Evolutionary conservation across 2,113 vertebrate genomes (phyloP).

Genomic region (Machaerirhynchus nigripectus): DNA sequence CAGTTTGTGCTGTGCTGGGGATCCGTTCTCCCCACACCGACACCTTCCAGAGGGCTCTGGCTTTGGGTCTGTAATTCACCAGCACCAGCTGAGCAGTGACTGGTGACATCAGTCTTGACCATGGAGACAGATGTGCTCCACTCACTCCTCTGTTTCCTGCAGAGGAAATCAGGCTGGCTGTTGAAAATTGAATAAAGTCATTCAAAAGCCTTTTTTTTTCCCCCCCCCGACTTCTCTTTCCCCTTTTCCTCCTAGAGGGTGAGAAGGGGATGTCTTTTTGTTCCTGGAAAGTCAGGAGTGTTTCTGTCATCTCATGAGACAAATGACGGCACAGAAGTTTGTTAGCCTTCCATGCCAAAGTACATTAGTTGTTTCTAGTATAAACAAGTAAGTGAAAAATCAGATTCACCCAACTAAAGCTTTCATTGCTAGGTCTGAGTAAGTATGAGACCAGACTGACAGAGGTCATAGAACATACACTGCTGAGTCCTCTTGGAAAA

Average conservation of each 20-base stretch:
- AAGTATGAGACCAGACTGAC: background rate
- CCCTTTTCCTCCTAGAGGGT: background rate
- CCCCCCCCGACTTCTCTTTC: fast-evolving
- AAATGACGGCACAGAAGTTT: background rate
- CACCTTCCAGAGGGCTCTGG: background rate
- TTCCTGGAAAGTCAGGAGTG: background rate
- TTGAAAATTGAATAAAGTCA: background rate
- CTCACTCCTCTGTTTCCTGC: background rate
- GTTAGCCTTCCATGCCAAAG: background rate
- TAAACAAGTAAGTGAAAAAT: slow-evolving; percentile 2
- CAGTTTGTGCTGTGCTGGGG: background rate
- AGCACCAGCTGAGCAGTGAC: background rate
- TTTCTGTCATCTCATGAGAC: background rate
- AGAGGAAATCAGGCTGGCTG: background rate
- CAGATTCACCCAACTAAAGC: background rate
- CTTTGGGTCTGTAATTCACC: background rate
- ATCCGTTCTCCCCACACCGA: background rate
- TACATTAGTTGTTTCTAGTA: background rate
- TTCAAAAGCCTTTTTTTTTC: background rate
- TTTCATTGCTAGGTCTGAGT: background rate
- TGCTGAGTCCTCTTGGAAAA: background rate
- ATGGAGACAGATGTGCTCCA: background rate
- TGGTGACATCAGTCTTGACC: background rate
- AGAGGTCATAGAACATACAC: background rate
- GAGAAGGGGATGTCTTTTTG: background rate